Evolutionary conservation across 2,888 invertebrate species (phyloP), one percentile per base, ranked within the genome.

Genomic region (Plagodis dolabraria): DNA sequence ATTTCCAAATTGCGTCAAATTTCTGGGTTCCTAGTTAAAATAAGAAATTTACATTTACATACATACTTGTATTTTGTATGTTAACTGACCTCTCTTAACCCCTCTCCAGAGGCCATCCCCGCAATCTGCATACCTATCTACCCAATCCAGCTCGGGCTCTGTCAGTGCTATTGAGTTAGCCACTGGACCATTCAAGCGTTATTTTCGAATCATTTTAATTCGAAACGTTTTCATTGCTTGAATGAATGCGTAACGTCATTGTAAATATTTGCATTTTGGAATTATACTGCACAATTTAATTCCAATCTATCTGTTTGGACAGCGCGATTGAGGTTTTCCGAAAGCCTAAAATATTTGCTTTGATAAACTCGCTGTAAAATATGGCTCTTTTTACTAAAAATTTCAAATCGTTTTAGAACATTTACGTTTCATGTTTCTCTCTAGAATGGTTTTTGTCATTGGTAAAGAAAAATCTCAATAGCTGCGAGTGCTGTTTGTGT

Each of bases 401-500:
- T 55, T 60, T 44, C 34, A 63, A 53, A 48, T 56, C 51, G 36
- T 62, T 53, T 53, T 38, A 63, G 59, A 70, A 70, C 63, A 51
- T 56, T 67, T 63, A 61, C 58, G 61, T 63, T 76, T 69, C 69
- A 69, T 72, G 53, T 73, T 72, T 70, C 64, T 57, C 65, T 64
- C 64, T 60, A 54, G 67, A 80, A 79, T 77, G 74, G 76, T 76
- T 80, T 84, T 82, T 83, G 79, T 75, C 75, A 77, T 76, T 34
- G 68, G 74, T 76, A 82, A 83, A 82, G 77, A 79, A 82, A 83
- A 85, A 83, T 83, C 82, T 83, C 79, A 84, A 85, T 80, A 80
- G 82, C 82, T 79, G 82, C 78, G 78, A 83, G 78, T 83, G 80
- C 79, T 86, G 81, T 72, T 75, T 75, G 79, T 84, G 86, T 85